phyloP scores from a whole-genome alignment of 2,797 vertebrate genomes.

The Buceros bicornis region DNA sequence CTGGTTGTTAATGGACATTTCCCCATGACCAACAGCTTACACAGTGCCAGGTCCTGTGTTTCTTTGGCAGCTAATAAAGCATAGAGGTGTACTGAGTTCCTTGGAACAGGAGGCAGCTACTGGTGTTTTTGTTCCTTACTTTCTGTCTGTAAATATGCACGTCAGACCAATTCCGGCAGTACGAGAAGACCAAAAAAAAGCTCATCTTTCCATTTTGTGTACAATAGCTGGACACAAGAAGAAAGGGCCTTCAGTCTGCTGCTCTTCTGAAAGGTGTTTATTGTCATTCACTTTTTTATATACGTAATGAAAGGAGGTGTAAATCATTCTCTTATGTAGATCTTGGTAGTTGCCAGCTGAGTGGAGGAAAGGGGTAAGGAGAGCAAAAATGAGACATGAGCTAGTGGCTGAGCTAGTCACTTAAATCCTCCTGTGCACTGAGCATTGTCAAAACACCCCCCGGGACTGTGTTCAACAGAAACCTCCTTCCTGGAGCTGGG shows the following conservation, averaged over 20 bases:
- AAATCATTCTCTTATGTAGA: background rate
- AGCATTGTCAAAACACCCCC: background rate
- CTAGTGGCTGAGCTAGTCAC: background rate
- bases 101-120: background rate
- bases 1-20: slow-evolving; percentile 2
- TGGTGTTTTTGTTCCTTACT: background rate
- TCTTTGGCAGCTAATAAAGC: background rate
- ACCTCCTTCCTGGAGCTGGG: background rate
- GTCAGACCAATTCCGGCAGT: background rate
- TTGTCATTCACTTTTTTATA: background rate
- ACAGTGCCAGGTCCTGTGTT: background rate
- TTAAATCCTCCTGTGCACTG: background rate
- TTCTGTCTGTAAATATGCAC: background rate
- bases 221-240: background rate
- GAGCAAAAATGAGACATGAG: background rate
- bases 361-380: background rate
- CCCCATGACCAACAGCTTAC: background rate
- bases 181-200: background rate
- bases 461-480: background rate
- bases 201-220: background rate
- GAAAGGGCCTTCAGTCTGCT: background rate
- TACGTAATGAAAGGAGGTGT: background rate
- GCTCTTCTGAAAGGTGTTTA: background rate
- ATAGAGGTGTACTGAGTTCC: background rate
- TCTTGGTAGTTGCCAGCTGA: background rate